Evolutionary conservation across 2,113 vertebrate species (phyloP), one percentile per base, ranked within the genome.

Genomic region (Ophiodon elongatus): DNA sequence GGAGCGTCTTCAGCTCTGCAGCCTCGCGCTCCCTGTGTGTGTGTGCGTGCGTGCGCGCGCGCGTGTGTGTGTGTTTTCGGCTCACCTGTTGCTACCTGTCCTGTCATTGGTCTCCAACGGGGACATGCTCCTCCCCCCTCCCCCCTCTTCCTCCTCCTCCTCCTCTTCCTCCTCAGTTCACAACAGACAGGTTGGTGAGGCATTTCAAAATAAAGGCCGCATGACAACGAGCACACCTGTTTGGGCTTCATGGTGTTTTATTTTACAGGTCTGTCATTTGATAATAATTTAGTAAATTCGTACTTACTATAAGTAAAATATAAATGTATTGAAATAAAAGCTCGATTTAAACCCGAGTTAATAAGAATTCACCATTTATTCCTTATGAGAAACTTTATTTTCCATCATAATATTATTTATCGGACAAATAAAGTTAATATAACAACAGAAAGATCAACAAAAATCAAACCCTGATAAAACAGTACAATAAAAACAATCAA

Each of bases 51-150:
- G 5, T 29, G 65, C 50, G 23, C 37, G 15, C 25, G 68, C 33
- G 73, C 54, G 41, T 29, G 59, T 27, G 23, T 6, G 45, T 6
- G 23, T 8, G 21, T 15, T 45, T 15, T 45, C 13, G 47, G 17
- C 47, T 50, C 89, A 94, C 94, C 94, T 94, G 93, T 89, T 83
- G 76, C 84, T 66, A 79, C 41, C 82, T 91, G 87, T 68, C 37
- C 74, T 74, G 64, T 60, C 82, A 89, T 90, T 69, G 82, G 83
- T 76, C 50, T 41, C 29, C 15, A 4, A 25, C 54, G 17, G 6
- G 13, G 0, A 29, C 23, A 72, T 23, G 50, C 87, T 59, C 90
- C 90, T 43, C 92, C 93, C 37, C 39, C 50, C 33, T 9, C 1
- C 19, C 47, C 21, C 15, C 8, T 45, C 33, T 13, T 50, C 65